Conservation (phyloP, 2,797 vertebrate species). For the Arvicola amphibius region DNA sequence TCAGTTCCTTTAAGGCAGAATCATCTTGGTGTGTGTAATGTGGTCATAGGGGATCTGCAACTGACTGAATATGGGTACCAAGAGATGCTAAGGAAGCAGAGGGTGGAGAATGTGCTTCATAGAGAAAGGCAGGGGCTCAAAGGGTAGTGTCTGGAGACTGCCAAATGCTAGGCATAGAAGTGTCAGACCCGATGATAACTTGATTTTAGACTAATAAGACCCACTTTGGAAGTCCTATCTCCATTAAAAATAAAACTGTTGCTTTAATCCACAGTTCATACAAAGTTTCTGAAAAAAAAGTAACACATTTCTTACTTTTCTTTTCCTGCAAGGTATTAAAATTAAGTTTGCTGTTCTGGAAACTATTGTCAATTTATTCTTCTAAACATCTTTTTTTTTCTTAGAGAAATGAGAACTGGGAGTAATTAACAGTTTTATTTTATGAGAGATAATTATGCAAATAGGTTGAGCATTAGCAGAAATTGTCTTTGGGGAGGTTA, state of each 20-base stretch:
- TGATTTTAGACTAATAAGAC: background rate
- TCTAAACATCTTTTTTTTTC: background rate
- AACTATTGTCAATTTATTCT: background rate
- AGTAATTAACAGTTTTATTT: background rate
- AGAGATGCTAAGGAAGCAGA: background rate
- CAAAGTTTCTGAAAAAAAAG: background rate
- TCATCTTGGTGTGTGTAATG: background rate
- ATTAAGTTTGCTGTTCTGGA: background rate
- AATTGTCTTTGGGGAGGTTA: background rate
- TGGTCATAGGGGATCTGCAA: background rate
- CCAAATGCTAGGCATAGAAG: background rate
- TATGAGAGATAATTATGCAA: conserved; percentile 6
- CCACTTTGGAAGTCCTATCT: background rate
- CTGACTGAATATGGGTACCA: too few relatives aligned
- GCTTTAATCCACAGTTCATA: background rate
- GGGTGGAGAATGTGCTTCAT: background rate
- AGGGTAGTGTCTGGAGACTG: background rate
- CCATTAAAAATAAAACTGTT: background rate
- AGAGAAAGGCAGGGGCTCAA: background rate
- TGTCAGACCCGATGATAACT: background rate
- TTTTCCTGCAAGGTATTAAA: background rate
- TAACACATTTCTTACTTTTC: background rate
- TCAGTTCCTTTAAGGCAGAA: background rate
- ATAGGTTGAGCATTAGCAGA: background rate
- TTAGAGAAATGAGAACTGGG: background rate